Conservation (phyloP, 2,797 vertebrate genomes). For the Sebastes oblongus region DNA sequence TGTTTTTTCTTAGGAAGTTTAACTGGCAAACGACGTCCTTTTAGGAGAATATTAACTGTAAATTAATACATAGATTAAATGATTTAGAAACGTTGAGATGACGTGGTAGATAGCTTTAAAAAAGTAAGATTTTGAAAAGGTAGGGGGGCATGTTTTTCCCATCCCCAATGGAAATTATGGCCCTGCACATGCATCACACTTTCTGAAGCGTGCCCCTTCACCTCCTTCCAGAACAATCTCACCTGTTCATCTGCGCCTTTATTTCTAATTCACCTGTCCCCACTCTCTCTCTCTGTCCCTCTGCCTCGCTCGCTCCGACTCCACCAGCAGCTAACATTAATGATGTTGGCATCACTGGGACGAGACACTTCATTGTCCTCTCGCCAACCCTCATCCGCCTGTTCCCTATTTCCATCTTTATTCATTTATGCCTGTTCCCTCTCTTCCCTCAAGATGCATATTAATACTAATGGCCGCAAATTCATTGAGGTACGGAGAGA, state of each 20-base stretch:
- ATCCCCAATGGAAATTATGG: not conserved
- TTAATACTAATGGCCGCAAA: constrained; percentile 58
- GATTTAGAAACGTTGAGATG: not conserved
- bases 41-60: not conserved
- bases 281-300: not conserved
- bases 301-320: not conserved
- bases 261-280: constrained; percentile 26
- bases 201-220: not conserved
- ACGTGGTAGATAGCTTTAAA: no score
- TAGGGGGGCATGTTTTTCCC: not conserved
- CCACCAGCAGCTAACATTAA: constrained; percentile 35
- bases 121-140: not conserved
- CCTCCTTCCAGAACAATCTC: constrained; percentile 27
- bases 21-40: not conserved
- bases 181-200: not conserved
- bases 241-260: constrained; percentile 46
- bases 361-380: constrained; percentile 55
- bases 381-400: constrained; percentile 22
- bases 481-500: constrained; percentile 19
- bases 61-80: not conserved
- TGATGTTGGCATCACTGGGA: constrained; percentile 37
- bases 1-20: no score
- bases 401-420: constrained; percentile 55
- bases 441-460: constrained; percentile 54
- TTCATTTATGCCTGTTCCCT: constrained; percentile 48